These are phyloP conservation scores for Cremastinae sp. DNA, from an alignment of 2,888 invertebrate genomes.

Conservation along the genomic window DNA sequence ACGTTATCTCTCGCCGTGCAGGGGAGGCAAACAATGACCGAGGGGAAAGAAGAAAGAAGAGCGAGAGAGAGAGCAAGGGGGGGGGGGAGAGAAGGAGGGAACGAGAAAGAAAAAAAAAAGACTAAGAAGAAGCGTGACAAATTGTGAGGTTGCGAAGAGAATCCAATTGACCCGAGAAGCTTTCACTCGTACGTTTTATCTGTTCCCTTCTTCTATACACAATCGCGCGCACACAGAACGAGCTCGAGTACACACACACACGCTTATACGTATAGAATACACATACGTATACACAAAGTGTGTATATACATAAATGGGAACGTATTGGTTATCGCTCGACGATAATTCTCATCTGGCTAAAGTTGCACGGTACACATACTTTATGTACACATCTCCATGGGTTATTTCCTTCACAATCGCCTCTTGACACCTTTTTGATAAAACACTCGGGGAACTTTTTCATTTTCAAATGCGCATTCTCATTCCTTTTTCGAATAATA, in stretches of 20 bases:
- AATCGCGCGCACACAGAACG: no score
- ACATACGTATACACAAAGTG: constrained; percentile 45
- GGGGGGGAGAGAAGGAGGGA: neutral
- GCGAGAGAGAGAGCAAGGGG: no score
- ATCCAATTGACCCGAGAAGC: constrained; percentile 64
- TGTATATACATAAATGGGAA: no score
- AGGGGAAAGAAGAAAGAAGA: no score
- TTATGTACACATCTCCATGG: constrained; percentile 5
- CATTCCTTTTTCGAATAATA: no score
- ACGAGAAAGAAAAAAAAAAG: neutral
- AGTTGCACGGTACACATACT: constrained; percentile 37
- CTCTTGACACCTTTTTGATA: neutral
- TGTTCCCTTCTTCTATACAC: neutral
- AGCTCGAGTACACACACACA: constrained; percentile 3
- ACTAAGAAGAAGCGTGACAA: constrained; percentile 53
- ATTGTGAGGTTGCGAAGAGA: constrained; percentile 60
- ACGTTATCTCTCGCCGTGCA: constrained; percentile 16
- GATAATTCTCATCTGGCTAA: constrained; percentile 61
- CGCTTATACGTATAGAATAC: neutral
- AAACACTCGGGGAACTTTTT: neutral
- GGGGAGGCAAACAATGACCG: constrained; percentile 48
- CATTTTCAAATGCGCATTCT: no score
- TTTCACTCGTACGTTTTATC: constrained; percentile 58
- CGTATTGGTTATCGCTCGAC: constrained; percentile 61
- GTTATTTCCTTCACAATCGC: constrained; percentile 7